phyloP scores from a whole-genome alignment of 2,888 invertebrate species.

The Stegophylla sp. region DNA sequence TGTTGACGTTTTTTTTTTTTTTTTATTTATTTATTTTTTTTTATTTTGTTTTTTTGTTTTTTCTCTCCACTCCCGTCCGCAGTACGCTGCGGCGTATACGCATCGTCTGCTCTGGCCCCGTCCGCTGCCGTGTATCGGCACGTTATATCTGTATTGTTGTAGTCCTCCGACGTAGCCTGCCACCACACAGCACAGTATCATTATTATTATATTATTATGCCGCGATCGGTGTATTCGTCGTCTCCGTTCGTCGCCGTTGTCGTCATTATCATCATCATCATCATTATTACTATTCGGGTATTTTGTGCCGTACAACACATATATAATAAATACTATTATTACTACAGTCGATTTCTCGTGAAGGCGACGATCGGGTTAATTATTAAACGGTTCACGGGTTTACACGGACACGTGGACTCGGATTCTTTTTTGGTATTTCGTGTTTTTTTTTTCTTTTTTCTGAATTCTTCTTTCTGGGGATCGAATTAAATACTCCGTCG shows the following conservation, averaged over 20 bases:
- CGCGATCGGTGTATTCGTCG: not conserved
- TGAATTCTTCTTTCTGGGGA: not conserved
- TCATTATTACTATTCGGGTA: not conserved
- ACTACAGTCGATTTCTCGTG: not conserved
- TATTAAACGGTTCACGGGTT: slow-evolving; percentile 57
- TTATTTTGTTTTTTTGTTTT: not conserved
- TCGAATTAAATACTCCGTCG: slow-evolving; percentile 15
- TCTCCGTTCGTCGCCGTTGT: not conserved
- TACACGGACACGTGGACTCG: slow-evolving; percentile 43
- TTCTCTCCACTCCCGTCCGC: not conserved
- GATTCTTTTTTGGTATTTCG: too few relatives aligned
- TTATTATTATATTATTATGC: not conserved
- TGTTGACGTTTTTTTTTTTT: slow-evolving; percentile 6
- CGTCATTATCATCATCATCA: not conserved
- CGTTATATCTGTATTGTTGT: not conserved
- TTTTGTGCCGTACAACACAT: not conserved
- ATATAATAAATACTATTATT: too few relatives aligned
- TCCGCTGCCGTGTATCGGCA: not conserved
- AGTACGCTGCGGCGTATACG: not conserved
- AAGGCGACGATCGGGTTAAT: slow-evolving; percentile 20
- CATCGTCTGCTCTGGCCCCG: slow-evolving; percentile 14
- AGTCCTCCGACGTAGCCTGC: not conserved
- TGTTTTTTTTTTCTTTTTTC: not conserved
- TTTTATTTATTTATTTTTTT: not conserved
- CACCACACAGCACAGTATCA: too few relatives aligned